phyloP scores from a whole-genome alignment of 2,113 vertebrate species.

The Percina caprodes region DNA sequence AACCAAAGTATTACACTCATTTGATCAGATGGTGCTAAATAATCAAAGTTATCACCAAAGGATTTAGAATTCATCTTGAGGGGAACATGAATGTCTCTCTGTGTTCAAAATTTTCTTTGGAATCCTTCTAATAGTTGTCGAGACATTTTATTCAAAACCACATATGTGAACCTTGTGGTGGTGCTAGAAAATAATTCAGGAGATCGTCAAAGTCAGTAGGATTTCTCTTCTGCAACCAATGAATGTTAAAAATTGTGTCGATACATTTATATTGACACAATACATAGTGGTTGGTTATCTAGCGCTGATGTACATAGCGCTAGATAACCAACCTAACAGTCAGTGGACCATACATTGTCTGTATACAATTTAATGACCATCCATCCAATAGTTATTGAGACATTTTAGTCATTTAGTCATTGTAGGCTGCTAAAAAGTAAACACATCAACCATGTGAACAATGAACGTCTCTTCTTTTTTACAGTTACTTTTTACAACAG shows the following conservation, averaged over 20 bases:
- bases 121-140: background rate
- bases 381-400: background rate
- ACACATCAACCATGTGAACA: background rate
- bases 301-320: too few species aligned
- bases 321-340: too few species aligned
- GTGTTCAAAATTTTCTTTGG: background rate
- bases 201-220: background rate
- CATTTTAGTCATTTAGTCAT: background rate
- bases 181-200: background rate
- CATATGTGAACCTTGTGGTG: background rate
- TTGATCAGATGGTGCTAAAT: background rate
- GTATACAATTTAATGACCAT: background rate
- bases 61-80: background rate
- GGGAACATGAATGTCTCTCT: background rate
- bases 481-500: background rate
- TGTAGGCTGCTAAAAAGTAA: background rate
- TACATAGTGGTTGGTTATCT: too few species aligned
- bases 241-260: background rate
- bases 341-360: background rate
- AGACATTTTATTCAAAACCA: background rate
- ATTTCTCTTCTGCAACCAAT: background rate
- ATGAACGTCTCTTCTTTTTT: background rate
- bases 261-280: too few species aligned
- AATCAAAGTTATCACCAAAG: too few species aligned
- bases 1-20: background rate